phyloP scores from a whole-genome alignment of 2,797 vertebrate genomes.

The Enteromius paludinosus region DNA sequence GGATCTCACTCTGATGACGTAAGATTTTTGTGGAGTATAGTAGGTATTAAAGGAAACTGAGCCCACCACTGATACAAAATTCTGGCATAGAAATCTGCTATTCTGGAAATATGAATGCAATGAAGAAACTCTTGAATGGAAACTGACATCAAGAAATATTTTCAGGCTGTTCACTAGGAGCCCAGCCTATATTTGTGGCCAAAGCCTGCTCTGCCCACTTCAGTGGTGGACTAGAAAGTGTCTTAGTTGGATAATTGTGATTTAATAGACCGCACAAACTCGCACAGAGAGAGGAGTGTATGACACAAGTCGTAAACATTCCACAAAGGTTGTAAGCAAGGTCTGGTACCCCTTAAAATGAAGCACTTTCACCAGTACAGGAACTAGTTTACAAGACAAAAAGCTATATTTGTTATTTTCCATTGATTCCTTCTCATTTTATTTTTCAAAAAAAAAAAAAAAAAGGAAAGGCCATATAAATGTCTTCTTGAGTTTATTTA shows the following conservation, averaged over 20 bases:
- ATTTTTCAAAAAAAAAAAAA: slow-evolving; percentile 47
- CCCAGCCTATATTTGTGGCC: slow-evolving; percentile 42
- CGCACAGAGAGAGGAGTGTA: slow-evolving; percentile 40
- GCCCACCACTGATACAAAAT: slow-evolving; percentile 32
- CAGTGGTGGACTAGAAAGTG: slow-evolving; percentile 45
- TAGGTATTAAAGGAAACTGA: slow-evolving; percentile 43
- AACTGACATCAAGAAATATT: slow-evolving; percentile 41
- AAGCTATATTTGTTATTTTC: slow-evolving; percentile 53
- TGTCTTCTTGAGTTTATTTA: slow-evolving; percentile 64
- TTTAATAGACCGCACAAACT: slow-evolving; percentile 45
- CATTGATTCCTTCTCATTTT: slow-evolving; percentile 37
- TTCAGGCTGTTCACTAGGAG: slow-evolving; percentile 36
- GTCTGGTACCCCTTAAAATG: slow-evolving; percentile 60
- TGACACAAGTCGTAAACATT: slow-evolving; percentile 67
- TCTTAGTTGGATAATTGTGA: slow-evolving; percentile 34
- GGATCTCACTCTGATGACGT: slow-evolving; percentile 36
- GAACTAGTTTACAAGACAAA: slow-evolving; percentile 66
- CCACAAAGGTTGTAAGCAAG: slow-evolving; percentile 63
- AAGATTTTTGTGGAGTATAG: slow-evolving; percentile 39
- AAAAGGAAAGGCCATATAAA: slow-evolving; percentile 66
- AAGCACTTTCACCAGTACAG: slow-evolving; percentile 76
- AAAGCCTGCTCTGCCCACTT: slow-evolving; percentile 47
- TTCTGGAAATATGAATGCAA: slow-evolving; percentile 50
- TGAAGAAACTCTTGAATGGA: slow-evolving; percentile 41
- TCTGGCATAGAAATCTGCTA: slow-evolving; percentile 42